Base-by-base conservation (phyloP, 2,797 vertebrate genomes). In the Bovichtus variegatus region DNA sequence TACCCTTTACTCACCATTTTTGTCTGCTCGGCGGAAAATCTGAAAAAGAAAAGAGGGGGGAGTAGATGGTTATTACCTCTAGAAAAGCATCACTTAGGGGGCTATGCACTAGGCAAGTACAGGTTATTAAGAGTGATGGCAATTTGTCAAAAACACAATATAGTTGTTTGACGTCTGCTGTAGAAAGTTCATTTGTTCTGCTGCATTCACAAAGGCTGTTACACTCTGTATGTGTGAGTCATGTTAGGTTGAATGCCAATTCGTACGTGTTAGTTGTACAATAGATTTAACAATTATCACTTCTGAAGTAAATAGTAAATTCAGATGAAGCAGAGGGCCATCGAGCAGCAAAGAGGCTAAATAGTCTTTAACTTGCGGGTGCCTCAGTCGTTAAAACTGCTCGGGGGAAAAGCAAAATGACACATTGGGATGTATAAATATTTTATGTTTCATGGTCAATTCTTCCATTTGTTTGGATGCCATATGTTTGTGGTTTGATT, bases 1-100 rank as follows among this genome's bases (percentile, higher is more conserved):
- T 34, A 9, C 31, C 34, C 57, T 88, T 87, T 83, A 92, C 98
- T 97, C 92, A 99, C 98, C 98, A 0, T 99, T 98, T 95, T 99
- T 99, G 95, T 99, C 97, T 0, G 98, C 98, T 86, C 98, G 93
- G 27, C 96, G 97, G 93, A 99, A 99, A 92, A 99, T 98, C 98
- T 99, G 94, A n/a, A 93, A 93, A 19, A 81, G 55, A 58, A 58
- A 67, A 54, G 5, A 67, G 21, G 4, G 10, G 36, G 38, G 36
- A 65, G 29, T 25, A 47, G 38, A 69, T 12, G 40, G 31, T 50
- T 76, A 76, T 72, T 54, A 61, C 41, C 73, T 72, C 7, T 15
- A 62, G 34, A 41, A 36, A 47, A 76, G 36, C 3, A 40, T 57
- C 27, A 68, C 46, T 55, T 6, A 74, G 40, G 15, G 25, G 38